A percentile compares a stretch with the other conserved stretches of the same genome.
Conservation (phyloP, 2,797 vertebrate species). For the Luscinia luscinia region DNA sequence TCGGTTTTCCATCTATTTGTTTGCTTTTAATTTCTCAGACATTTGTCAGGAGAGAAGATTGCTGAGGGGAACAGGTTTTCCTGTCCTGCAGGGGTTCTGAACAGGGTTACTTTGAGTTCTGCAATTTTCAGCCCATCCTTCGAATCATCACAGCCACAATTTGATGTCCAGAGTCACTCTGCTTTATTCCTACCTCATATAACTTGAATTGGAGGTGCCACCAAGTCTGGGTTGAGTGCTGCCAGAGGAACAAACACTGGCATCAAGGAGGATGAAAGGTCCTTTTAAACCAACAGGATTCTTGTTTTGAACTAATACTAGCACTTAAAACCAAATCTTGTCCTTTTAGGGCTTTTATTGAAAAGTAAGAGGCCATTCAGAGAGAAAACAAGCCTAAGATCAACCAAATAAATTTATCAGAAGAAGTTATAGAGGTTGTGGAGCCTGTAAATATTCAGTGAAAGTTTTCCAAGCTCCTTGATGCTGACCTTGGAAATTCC, state of each 20-base stretch:
- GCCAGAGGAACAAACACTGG: neutral
- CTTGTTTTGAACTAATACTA: neutral
- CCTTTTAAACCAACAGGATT: neutral
- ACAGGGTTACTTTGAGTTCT: neutral
- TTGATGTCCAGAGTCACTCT: neutral
- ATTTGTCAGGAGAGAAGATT: neutral
- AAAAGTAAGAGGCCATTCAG: neutral
- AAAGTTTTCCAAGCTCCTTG: constrained; percentile 35
- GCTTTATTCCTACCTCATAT: neutral
- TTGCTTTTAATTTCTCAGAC: neutral
- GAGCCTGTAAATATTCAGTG: neutral
- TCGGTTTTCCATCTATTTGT: neutral
- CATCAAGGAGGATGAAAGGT: neutral
- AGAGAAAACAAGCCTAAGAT: neutral
- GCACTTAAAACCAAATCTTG: neutral
- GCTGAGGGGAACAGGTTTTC: neutral
- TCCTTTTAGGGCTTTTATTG: neutral
- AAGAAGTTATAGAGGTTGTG: neutral
- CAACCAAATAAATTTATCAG: neutral
- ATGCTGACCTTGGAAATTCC: constrained; percentile 45
- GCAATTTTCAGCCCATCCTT: neutral
- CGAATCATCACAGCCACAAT: neutral
- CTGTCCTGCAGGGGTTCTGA: fast-evolving
- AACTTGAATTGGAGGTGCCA: fast-evolving
- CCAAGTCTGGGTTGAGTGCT: neutral